Evolutionary conservation across 2,113 vertebrate species (phyloP).

Genomic region (Sciurus niger): DNA sequence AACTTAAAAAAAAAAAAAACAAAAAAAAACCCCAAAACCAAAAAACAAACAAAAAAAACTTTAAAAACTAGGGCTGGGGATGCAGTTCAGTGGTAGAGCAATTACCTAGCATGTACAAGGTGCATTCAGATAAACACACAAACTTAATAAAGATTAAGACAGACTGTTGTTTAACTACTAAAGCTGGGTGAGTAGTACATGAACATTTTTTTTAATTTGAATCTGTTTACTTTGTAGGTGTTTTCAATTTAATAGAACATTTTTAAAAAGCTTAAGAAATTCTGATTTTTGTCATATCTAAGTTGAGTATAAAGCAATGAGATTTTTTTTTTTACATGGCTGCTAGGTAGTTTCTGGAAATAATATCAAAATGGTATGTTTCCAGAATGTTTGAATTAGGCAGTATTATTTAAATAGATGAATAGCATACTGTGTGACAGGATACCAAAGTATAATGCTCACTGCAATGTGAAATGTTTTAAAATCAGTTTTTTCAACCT

Average conservation of each 20-base stretch:
- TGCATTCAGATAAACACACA: too few relatives aligned
- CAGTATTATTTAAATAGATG: not conserved
- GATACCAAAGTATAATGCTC: not conserved
- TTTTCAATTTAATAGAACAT: not conserved
- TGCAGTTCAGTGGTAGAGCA: not conserved
- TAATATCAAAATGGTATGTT: not conserved
- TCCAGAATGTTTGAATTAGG: not conserved
- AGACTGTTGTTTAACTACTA: not conserved
- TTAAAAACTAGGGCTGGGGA: not conserved
- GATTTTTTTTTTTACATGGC: not conserved
- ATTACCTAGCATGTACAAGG: too few relatives aligned
- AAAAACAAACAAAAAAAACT: not conserved
- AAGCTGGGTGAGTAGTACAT: not conserved
- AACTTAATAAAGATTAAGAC: not conserved
- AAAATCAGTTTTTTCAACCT: not conserved
- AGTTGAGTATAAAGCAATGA: not conserved
- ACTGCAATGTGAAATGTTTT: not conserved
- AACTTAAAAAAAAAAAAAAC: not conserved
- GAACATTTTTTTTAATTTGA: not conserved
- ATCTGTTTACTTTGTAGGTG: not conserved
- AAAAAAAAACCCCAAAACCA: too few relatives aligned
- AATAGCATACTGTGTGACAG: not conserved
- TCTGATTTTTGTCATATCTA: not conserved
- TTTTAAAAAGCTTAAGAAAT: not conserved
- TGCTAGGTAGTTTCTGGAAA: not conserved